Conservation (phyloP, 2,888 invertebrate species). For the Trachelus stipa region DNA sequence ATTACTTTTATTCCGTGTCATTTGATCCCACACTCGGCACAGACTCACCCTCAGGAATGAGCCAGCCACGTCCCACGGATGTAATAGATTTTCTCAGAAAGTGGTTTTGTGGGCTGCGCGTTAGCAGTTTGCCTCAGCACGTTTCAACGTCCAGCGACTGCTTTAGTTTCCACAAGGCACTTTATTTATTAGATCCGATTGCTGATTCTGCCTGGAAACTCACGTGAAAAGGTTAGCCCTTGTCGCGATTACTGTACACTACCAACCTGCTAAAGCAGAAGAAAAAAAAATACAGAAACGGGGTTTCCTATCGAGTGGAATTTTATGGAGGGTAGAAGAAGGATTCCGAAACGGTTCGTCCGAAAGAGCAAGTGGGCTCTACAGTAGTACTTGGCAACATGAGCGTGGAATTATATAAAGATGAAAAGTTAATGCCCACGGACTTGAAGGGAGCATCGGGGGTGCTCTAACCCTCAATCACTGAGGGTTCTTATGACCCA, state of each 20-base stretch:
- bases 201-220: neutral
- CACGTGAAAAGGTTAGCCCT: neutral
- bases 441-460: slow-evolving; percentile 43
- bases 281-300: neutral
- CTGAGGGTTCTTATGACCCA: slow-evolving; percentile 64
- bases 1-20: slow-evolving; percentile 67
- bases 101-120: slow-evolving; percentile 43
- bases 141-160: neutral
- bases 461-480: slow-evolving; percentile 65
- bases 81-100: slow-evolving; percentile 63
- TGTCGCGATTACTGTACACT: neutral
- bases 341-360: neutral
- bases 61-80: slow-evolving; percentile 41
- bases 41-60: slow-evolving; percentile 18
- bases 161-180: neutral
- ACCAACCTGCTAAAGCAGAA: neutral
- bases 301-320: neutral
- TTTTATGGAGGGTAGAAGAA: neutral
- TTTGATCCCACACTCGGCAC: slow-evolving; percentile 63
- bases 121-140: neutral
- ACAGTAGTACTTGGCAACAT: slow-evolving; percentile 17
- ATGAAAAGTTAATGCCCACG: slow-evolving; percentile 63
- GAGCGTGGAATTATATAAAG: slow-evolving; percentile 61
- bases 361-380: neutral
- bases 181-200: neutral